These are phyloP conservation scores for Cephus pygmeus DNA, from an alignment of 2,888 invertebrate genomes.

Conservation along the genomic window DNA sequence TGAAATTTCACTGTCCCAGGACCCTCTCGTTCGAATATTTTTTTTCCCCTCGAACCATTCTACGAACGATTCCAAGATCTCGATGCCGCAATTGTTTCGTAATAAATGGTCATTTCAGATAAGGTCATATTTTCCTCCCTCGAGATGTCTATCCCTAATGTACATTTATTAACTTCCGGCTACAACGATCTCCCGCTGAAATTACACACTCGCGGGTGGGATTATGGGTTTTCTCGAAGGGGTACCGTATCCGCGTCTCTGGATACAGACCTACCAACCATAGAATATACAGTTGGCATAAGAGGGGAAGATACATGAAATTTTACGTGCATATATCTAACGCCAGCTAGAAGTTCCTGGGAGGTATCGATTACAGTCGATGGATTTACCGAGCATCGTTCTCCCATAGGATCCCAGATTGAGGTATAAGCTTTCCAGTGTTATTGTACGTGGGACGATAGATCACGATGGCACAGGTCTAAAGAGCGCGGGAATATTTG, in stretches of 20 bases:
- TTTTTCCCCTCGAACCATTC: background rate
- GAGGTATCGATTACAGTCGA: background rate
- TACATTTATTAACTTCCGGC: background rate
- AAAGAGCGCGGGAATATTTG: background rate
- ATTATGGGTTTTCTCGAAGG: background rate
- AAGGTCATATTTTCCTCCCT: background rate
- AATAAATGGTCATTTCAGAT: background rate
- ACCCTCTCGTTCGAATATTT: background rate
- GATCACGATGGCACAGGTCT: background rate
- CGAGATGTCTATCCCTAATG: background rate
- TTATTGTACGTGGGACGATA: background rate
- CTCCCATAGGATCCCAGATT: background rate
- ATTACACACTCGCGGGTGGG: background rate
- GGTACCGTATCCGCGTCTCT: background rate
- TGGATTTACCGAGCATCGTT: background rate
- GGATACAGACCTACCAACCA: background rate
- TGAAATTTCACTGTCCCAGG: background rate
- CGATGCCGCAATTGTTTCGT: background rate
- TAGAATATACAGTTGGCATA: background rate
- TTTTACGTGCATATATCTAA: background rate
- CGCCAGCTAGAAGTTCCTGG: background rate
- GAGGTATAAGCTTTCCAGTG: background rate
- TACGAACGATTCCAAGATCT: background rate
- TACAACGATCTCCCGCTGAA: background rate
- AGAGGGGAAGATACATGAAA: background rate